Conservation (phyloP, 2,888 invertebrate genomes). For the Lutraria lutraria region DNA sequence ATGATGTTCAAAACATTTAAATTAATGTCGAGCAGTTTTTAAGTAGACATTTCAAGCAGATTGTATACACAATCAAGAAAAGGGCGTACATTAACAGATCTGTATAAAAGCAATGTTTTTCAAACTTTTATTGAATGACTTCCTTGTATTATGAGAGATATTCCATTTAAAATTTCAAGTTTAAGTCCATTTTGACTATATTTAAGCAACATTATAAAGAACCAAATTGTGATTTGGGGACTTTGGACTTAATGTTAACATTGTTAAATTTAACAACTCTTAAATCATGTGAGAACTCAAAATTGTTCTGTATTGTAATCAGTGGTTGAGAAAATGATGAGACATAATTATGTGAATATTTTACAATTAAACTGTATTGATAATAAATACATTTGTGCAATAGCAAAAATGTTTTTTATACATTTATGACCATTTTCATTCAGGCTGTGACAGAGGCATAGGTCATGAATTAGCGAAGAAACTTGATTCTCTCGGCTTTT, state of each 20-base stretch:
- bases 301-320: too few species aligned
- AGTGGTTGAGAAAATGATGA: too few species aligned
- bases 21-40: background rate
- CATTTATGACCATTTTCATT: background rate
- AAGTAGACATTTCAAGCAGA: background rate
- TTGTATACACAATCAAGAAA: background rate
- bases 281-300: too few species aligned
- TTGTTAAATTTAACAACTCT: too few species aligned
- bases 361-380: too few species aligned
- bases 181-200: too few species aligned
- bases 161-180: too few species aligned
- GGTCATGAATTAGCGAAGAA: conserved; percentile 78
- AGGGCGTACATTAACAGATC: background rate
- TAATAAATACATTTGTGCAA: background rate
- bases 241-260: too few species aligned
- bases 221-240: too few species aligned
- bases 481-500: conserved; percentile 78
- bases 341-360: too few species aligned
- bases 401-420: background rate
- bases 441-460: conserved; percentile 83
- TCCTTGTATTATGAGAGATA: background rate
- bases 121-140: background rate
- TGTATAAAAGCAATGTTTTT: background rate
- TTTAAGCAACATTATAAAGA: too few species aligned
- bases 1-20: background rate